phyloP scores from a whole-genome alignment of 2,888 invertebrate species.

The Sympetrum striolatum region DNA sequence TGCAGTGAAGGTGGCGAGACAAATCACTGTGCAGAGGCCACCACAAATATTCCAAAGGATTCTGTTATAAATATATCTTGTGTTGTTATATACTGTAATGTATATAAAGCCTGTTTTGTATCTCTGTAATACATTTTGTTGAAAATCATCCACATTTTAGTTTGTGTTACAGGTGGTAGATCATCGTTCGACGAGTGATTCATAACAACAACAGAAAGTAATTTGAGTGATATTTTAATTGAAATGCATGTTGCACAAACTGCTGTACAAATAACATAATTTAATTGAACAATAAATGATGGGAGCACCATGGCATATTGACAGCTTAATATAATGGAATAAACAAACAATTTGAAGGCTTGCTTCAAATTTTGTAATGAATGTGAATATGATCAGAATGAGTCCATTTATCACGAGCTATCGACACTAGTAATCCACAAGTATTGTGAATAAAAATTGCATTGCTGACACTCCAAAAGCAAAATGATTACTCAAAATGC shows the following conservation, averaged over 20 bases:
- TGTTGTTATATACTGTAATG: not conserved
- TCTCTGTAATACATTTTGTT: too few species aligned
- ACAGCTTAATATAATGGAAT: not conserved
- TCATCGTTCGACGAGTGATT: too few species aligned
- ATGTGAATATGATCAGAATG: conserved; percentile 11
- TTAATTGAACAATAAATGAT: conserved; percentile 29
- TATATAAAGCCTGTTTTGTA: not conserved
- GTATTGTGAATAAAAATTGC: conserved; percentile 27
- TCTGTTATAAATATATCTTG: not conserved
- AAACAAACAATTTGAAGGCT: not conserved
- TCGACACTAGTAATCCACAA: conserved; percentile 29
- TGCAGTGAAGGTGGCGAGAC: not conserved
- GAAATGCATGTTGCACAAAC: conserved; percentile 18
- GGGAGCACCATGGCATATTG: conserved; percentile 35
- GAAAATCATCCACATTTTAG: too few species aligned
- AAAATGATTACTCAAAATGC: not conserved
- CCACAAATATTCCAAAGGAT: not conserved
- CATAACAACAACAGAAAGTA: not conserved
- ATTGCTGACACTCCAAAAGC: conserved; percentile 30
- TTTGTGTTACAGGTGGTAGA: too few species aligned
- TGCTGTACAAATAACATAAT: conserved; percentile 2
- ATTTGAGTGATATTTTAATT: conserved; percentile 9
- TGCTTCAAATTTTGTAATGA: not conserved
- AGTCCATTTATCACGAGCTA: conserved; percentile 11
- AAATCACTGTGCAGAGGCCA: not conserved